Evolutionary conservation across 1,140 invertebrate genomes (phyloP), one percentile per base, ranked within the genome.

Genomic region (Drosophila obscura): DNA sequence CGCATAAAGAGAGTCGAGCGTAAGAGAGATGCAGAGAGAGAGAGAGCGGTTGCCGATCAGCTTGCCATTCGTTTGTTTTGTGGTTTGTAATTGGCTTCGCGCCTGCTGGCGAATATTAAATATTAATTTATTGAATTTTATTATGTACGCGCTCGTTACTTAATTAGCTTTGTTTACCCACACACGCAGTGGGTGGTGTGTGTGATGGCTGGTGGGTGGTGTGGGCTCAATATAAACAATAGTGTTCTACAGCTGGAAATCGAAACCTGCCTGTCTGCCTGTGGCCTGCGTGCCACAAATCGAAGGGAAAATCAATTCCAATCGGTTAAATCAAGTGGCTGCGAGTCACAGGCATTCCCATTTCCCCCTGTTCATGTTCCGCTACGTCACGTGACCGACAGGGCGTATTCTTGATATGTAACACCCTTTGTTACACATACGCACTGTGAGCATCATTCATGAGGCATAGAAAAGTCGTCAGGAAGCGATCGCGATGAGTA

Each of bases 71-170:
- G 44, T 61, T 60, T 63, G 62, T 59, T 69, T 39, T 71, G 56
- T 61, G 58, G 56, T 44, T 59, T 44, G 63, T 51, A 60, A 73
- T 81, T 60, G 64, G 46, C 49, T 84, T 63, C 55, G 46, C 44
- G n/a, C 45, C n/a, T 15, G 19, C 50, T 57, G 49, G 41, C 43
- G 69, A 57, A 63, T 75, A 74, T 81, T 77, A 63, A 77, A 67
- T 74, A 76, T 77, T 77, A 63, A 81, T 73, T 85, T 81, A 87
- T 77, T 55, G 43, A 22, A 48, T 67, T 74, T 85, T 53, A 69
- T 73, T 74, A 73, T 63, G 66, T 63, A 57, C 60, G 31, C 35
- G 39, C 39, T 39, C 31, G 66, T 62, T 71, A 71, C 61, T 43
- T 61, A 46, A 59, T 77, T 60, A 55, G 55, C 57, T 39, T 56